Evolutionary conservation across 2,797 vertebrate genomes (phyloP), one percentile per base, ranked within the genome.

Genomic region (Dromococcyx pavoninus): DNA sequence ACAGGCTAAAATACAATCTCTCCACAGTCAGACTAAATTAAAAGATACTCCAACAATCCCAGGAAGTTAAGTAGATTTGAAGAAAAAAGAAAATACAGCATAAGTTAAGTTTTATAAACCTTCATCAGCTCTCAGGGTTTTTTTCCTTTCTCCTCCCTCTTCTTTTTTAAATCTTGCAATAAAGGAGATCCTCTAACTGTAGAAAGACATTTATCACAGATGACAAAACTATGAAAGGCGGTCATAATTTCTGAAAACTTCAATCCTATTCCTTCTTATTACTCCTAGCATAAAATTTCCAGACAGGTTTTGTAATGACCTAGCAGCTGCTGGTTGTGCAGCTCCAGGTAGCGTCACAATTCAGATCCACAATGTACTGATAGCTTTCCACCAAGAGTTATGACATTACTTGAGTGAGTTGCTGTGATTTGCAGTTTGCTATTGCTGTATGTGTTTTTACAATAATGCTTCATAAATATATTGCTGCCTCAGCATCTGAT

Each of bases 201-300:
- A 93, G 75, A 92, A 94, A 73, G 81, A 96, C 88, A 97, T 96
- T 93, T 86, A 97, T 94, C 64, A 48, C 83, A 86, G 50, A 86
- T 95, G 94, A 89, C 93, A 97, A 91, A 94, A 87, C 71, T 93
- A 43, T 79, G 92, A 96, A 96, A 97, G 66, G 51, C 1, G 1
- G 28, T 91, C 91, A 83, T 96, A 94, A 97, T 96, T 97, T 94
- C 89, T 96, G 67, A 92, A n/a, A 53, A 76, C 71, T 78, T 89
- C 76, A 64, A 67, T 79, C 62, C 73, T 19, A 65, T 62, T 89
- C 53, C 88, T 70, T 95, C 51, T n/a, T 94, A 73, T 78, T 86
- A 79, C 24, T 94, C 76, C 80, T 43, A 70, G 60, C 44, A 92
- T 95, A 96, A 98, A 96, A 96, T 87, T 94, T 73, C 76, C 73